Evolutionary conservation across 2,888 invertebrate genomes (phyloP), one percentile per base, ranked within the genome.

Genomic region (Ichneumoninae sp.): DNA sequence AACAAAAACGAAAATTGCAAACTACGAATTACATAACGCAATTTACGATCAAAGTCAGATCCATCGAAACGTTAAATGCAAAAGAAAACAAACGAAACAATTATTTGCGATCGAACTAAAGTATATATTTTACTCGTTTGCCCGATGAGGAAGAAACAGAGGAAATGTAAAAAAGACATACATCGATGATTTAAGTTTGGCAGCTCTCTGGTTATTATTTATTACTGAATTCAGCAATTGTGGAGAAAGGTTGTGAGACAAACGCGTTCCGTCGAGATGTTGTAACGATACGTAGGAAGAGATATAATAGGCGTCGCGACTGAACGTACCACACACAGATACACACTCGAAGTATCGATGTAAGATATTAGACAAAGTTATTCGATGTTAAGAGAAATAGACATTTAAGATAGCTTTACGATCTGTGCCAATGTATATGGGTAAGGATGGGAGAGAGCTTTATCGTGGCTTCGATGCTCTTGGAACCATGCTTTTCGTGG

Each of bases 341-440:
- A 47, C 40, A 66, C 75, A 65, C 52, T 81, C 54, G 62, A 77
- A 71, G 74, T 74, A 80, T 84, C 62, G 68, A 68, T 84, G 79
- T 84, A 81, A 81, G 57, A 84, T 84, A 84, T 74, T 75, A 75
- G 74, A 66, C 22, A 50, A 80, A 76, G 62, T 74, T 80, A 69
- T 66, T 76, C 72, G 69, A 76, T 76, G 72, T 86, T 82, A 76
- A 83, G 72, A 84, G 78, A 57, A 84, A 66, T 65, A 77, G 10
- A 77, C 52, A 13, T 62, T 75, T 82, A 84, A 80, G 82, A 40
- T 82, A 84, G 72, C 57, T 54, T 52, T 79, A 80, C 52, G 70
- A 83, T 78, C 66, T 84, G 86, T 86, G 86, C 86, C 86, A 86
- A 86, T 66, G 62, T 62, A 76, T 62, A 33, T 44, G 76, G 7